Evolutionary conservation across 2,888 invertebrate genomes (phyloP), one percentile per base, ranked within the genome.

Genomic region (Acrocera orbiculus): DNA sequence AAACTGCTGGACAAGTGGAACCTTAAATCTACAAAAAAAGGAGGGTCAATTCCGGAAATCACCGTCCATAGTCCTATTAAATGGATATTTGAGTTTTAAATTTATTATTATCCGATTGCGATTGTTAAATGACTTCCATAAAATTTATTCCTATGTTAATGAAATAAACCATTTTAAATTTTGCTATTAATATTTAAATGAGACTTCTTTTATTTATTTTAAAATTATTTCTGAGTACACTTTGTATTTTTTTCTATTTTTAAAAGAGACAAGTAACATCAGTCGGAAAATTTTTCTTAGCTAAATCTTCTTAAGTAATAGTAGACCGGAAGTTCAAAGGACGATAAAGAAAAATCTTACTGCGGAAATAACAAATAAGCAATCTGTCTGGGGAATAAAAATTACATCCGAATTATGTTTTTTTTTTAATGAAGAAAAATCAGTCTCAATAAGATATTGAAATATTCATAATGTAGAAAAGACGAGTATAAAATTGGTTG

Each of bases 301-400:
- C 28, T 34, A 34, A 34, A 34, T 34, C 34, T 28, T 28, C 34
- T 34, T 34, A 34, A 34, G 34, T 27, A 22, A 34, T 15, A n/a
- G n/a, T n/a, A n/a, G n/a, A n/a, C n/a, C n/a, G n/a, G n/a, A n/a
- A n/a, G n/a, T n/a, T n/a, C n/a, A 34, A 28, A 22, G 23, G 25
- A 27, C 28, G 8, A 8, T 15, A 11, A 23, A 34, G 22, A 11
- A 13, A 30, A 20, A 24, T 16, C 26, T 31, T 17, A 29, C 38
- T 25, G 28, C 23, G 56, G 56, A 56, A 56, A 58, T 58, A 54
- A 50, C 50, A 53, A 55, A 53, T 57, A 57, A 57, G 52, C 54
- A 56, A 58, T 57, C 55, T 56, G 56, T 56, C 56, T 56, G 54
- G 52, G 46, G 55, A 55, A 56, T 57, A 58, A 56, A 58, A 56